Evolutionary conservation across 1,140 invertebrate genomes (phyloP).

Genomic region (Sitobion miscanthi): DNA sequence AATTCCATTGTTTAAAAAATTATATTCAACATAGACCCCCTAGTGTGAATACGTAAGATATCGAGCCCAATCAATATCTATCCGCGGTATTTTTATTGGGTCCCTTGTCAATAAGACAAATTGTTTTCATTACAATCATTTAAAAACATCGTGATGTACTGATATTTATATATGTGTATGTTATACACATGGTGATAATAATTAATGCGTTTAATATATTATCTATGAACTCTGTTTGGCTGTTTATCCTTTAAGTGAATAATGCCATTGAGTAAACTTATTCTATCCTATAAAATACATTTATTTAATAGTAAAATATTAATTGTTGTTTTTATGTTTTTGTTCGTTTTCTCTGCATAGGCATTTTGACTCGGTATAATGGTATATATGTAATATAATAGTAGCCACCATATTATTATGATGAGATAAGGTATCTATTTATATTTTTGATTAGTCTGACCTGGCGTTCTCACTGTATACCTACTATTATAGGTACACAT

Average conservation of each 20-base stretch:
- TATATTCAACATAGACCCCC: not conserved
- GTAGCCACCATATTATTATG: not conserved
- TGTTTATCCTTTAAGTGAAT: not conserved
- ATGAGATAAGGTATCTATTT: not conserved
- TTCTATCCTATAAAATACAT: not conserved
- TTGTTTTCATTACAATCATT: not conserved
- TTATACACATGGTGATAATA: not conserved
- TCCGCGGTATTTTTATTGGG: too few species aligned
- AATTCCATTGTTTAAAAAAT: not conserved
- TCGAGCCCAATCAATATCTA: not conserved
- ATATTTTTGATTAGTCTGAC: not conserved
- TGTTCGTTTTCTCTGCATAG: not conserved
- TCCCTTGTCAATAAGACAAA: not conserved
- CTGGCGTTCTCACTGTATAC: not conserved
- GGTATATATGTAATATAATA: not conserved
- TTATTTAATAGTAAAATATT: not conserved
- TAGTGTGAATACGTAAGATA: not conserved
- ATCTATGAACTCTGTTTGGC: not conserved
- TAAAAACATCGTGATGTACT: not conserved
- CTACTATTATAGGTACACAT: too few species aligned
- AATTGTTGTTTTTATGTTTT: constrained; percentile 1
- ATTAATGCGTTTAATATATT: not conserved
- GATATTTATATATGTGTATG: not conserved
- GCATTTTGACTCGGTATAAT: not conserved
- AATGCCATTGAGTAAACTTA: not conserved